Evolutionary conservation across 2,113 vertebrate species (phyloP), one percentile per base, ranked within the genome.

Genomic region (Hystrix cristata): DNA sequence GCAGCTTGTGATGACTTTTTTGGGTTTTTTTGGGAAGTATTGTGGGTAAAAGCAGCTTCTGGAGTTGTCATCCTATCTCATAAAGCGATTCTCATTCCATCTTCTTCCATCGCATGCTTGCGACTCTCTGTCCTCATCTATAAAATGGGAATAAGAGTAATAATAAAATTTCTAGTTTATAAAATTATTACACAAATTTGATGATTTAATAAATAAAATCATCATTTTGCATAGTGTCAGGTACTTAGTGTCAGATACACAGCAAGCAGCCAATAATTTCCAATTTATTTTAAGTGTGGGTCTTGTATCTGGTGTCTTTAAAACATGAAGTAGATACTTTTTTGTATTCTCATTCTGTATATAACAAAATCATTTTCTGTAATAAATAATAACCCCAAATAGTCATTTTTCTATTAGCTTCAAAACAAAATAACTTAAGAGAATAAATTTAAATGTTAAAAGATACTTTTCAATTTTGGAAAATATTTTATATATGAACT

Each of bases 351-450:
- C 29, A 12, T 78, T 87, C 64, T 87, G 15, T 57, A n/a, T 31
- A 51, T 7, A 82, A 69, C 23, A 59, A 87, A 79, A 90, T 38
- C 85, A 88, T 76, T 74, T 86, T 59, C 74, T 74, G 2, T 76
- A 57, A 62, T 80, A 80, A 27, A 48, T 62, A 59, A 80, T 46
- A 74, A 51, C 78, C 19, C 57, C 48, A 29, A 85, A 67, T 48
- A 80, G 76, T n/a, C 13, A 15, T 48, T 71, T 69, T 81, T 79
- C n/a, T 57, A 79, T 93, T 53, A 60, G 34, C 80, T 95, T 91
- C 79, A 79, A 65, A 95, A 62, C 23, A 43, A 87, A 84, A 60
- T 38, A 59, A 72, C 23, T 94, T 81, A 80, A 72, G 80, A 88
- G 43, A 93, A 74, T 74, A 93, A 10, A 74, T 82, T 81, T 53